Evolutionary conservation across 1,140 invertebrate species (phyloP).

Genomic region (Bilobella aurantiaca): DNA sequence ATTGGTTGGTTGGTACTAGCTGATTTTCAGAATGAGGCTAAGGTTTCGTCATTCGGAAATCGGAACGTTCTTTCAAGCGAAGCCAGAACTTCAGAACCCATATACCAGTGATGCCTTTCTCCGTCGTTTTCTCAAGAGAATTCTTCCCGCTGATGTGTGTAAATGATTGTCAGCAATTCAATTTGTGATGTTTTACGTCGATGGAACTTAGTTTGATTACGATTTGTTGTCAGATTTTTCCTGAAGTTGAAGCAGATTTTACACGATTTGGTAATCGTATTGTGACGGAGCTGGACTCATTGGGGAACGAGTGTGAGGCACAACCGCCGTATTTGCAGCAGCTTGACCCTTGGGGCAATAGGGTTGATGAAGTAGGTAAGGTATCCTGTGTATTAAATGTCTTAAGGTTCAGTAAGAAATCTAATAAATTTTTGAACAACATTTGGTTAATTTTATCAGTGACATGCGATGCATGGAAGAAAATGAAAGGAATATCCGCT

Average conservation of each 20-base stretch:
- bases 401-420: too few species aligned
- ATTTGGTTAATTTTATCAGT: slow-evolving; percentile 28
- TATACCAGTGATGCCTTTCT: slow-evolving; percentile 26
- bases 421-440: too few species aligned
- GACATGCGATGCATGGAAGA: slow-evolving; percentile 48
- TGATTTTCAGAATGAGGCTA: not conserved
- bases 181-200: not conserved
- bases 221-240: slow-evolving; percentile 41
- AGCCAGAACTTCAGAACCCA: slow-evolving; percentile 25
- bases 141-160: slow-evolving; percentile 18
- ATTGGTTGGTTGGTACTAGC: not conserved
- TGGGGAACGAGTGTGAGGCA: slow-evolving; percentile 46
- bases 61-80: slow-evolving; percentile 31
- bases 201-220: too few species aligned
- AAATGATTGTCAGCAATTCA: not conserved
- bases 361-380: slow-evolving; percentile 44
- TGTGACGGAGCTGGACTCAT: slow-evolving; percentile 44
- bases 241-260: slow-evolving; percentile 44
- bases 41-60: slow-evolving; percentile 26
- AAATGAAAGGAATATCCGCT: slow-evolving; percentile 48
- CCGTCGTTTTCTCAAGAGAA: slow-evolving; percentile 15
- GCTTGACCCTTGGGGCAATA: slow-evolving; percentile 49
- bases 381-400: not conserved
- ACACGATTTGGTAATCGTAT: slow-evolving; percentile 18
- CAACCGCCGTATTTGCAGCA: slow-evolving; percentile 44